Base-by-base conservation (phyloP, 1,140 invertebrate species). In the Doryteuthis pealeii region DNA sequence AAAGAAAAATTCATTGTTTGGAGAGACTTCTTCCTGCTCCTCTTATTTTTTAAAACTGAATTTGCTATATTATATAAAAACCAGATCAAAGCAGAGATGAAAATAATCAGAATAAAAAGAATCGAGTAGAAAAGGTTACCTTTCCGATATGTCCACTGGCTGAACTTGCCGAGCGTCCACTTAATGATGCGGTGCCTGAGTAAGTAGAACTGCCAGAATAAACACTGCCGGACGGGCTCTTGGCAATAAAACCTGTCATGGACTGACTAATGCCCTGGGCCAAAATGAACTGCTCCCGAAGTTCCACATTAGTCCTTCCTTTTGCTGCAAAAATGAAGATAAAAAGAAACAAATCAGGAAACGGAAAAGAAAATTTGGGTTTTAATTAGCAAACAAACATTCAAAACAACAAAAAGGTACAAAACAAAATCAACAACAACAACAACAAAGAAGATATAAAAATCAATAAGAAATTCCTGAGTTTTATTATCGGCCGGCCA, bases 221-320 rank as follows among this genome's bases (percentile, higher is more conserved):
- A n/a, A 79, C 80, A 70, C 83, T 83, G 4, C 82, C 82, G 30
- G 79, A 76, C 1, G 84, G 84, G 72, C 78, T 83, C 75, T 94
- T 94, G 80, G 93, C 90, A 89, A 94, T 94, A 92, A 99, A 98
- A 81, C 95, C 94, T 83, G 96, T 94, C 96, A 99, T 97, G 85
- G 94, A 94, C 91, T 98, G 96, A 86, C 95, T 97, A 78, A 98
- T 96, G 85, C 96, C 96, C 88, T 97, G 94, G 81, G 97, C 96
- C 91, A 99, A 90, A 88, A 98, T 97, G 91, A 99, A 99, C 91
- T 98, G 95, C 90, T 99, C 97, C 82, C 97, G 92, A 86, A 99
- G 93, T 91, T 99, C 97, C 89, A 98, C 95, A 91, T 99, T 99
- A 88, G 97, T 99, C 90, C 97, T 93, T 91, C 97, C 97, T 91